These are phyloP conservation scores for Microtus ochrogaster DNA, from an alignment of 2,113 vertebrate species.

Conservation along the genomic window DNA sequence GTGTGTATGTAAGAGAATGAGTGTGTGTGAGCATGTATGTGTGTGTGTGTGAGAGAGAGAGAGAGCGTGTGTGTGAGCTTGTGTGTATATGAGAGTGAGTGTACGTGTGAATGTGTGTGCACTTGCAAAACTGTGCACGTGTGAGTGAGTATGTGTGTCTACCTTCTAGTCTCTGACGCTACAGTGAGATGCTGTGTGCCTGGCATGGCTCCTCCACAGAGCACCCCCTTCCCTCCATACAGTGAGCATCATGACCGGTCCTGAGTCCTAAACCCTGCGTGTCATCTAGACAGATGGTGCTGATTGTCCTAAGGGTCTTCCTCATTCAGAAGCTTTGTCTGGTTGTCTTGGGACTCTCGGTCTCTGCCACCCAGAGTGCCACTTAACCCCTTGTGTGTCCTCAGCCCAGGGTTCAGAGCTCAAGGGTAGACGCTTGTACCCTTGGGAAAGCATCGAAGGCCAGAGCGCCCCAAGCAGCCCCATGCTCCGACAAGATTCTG, in stretches of 20 bases:
- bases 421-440: not conserved
- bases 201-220: not conserved
- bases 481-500: fast-evolving
- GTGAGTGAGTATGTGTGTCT: not conserved
- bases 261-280: not conserved
- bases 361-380: not conserved
- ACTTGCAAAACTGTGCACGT: not conserved
- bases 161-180: not conserved
- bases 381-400: not conserved
- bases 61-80: not conserved
- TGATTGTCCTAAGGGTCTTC: not conserved
- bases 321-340: not conserved
- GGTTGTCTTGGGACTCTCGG: not conserved
- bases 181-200: not conserved
- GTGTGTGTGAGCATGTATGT: not conserved
- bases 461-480: fast-evolving
- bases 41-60: not conserved
- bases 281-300: not conserved
- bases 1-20: too few species aligned
- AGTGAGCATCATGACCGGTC: not conserved
- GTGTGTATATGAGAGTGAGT: not conserved
- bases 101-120: too few species aligned
- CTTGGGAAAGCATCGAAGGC: not conserved
- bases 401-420: not conserved
- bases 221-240: fast-evolving